A percentile compares a stretch with the other conserved stretches of the same genome.
Conservation (phyloP, 1,140 invertebrate species). For the Hestina assimilis region DNA sequence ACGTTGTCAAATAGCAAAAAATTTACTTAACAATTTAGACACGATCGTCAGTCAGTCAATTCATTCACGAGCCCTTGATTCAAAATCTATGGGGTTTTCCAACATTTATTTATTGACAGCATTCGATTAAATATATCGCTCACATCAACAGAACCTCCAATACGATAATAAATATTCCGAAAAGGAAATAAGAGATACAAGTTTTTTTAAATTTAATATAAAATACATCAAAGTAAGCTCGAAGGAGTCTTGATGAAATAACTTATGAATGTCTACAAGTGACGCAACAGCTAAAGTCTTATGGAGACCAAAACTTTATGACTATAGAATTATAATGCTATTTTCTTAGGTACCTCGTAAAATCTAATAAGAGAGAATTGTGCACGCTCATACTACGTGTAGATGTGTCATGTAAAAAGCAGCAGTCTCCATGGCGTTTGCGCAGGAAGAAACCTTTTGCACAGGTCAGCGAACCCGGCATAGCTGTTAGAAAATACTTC, state of each 20-base stretch:
- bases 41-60: too few species aligned
- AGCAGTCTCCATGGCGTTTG: conserved; percentile 39
- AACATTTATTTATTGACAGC: too few species aligned
- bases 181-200: too few species aligned
- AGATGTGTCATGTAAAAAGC: conserved; percentile 45
- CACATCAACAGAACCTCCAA: too few species aligned
- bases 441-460: conserved; percentile 55
- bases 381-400: conserved; percentile 30
- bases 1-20: too few species aligned
- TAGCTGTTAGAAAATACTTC: conserved; percentile 43
- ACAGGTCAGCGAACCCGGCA: conserved; percentile 51
- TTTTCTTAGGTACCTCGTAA: conserved; percentile 30
- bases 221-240: too few species aligned
- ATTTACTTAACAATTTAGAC: too few species aligned
- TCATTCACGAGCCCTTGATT: too few species aligned
- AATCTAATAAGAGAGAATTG: conserved; percentile 39
- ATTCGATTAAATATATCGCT: too few species aligned
- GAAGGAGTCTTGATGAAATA: background rate
- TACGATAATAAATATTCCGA: too few species aligned
- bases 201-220: too few species aligned
- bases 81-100: too few species aligned
- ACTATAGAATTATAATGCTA: conserved; percentile 30
- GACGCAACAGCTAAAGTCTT: background rate
- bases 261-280: background rate
- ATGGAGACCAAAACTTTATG: conserved; percentile 10